Conservation (phyloP, 2,888 invertebrate genomes). For the Heteromurus nitidus region DNA sequence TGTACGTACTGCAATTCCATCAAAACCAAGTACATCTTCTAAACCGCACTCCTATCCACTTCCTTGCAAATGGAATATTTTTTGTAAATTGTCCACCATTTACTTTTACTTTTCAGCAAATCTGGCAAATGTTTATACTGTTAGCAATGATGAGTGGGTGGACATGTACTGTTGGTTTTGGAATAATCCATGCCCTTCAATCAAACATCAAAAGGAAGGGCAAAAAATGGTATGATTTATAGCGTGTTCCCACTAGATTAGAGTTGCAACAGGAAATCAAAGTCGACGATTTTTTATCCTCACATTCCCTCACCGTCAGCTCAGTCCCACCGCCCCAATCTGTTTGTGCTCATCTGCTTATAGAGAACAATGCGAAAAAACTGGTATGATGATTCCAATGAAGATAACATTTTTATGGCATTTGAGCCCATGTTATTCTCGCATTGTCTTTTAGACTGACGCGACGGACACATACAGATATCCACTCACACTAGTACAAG, state of each 20-base stretch:
- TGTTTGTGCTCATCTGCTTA: neutral
- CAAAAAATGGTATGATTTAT: neutral
- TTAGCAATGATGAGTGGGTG: neutral
- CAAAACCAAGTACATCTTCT: neutral
- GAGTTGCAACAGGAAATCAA: constrained; percentile 2
- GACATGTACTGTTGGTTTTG: neutral
- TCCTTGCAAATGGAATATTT: neutral
- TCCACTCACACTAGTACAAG: constrained; percentile 1
- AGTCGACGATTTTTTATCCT: neutral
- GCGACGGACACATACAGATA: too few relatives aligned
- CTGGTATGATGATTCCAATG: constrained; percentile 9
- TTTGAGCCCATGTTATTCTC: constrained; percentile 35
- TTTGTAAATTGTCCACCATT: neutral
- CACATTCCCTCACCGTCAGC: neutral
- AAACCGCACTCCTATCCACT: neutral
- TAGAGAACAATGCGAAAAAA: neutral
- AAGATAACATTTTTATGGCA: constrained; percentile 34
- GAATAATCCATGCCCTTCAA: constrained; percentile 14
- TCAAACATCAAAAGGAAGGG: neutral
- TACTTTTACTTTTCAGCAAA: neutral
- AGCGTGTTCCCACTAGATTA: neutral
- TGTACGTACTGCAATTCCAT: too few relatives aligned
- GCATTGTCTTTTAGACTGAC: constrained; percentile 40
- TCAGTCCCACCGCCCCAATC: neutral
- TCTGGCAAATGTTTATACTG: neutral